Evolutionary conservation across 1,140 invertebrate genomes (phyloP).

Genomic region (Gryon sp.): DNA sequence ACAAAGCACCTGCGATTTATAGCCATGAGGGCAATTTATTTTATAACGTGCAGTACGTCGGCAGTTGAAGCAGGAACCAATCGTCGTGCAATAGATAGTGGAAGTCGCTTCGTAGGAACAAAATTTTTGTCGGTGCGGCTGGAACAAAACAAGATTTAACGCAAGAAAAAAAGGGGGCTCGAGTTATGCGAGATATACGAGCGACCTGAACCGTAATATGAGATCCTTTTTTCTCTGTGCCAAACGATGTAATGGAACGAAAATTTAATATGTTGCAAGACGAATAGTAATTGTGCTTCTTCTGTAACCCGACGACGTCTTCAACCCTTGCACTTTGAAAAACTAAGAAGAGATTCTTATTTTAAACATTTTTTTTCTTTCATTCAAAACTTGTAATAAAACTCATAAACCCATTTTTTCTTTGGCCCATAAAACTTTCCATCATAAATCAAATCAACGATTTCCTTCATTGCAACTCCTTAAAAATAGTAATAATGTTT

Average conservation of each 20-base stretch:
- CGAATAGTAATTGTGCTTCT: conserved; percentile 43
- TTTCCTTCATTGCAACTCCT: conserved; percentile 19
- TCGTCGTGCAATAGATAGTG: conserved; percentile 36
- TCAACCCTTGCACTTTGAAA: conserved; percentile 36
- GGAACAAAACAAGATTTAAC: conserved; percentile 51
- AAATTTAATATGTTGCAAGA: conserved; percentile 55
- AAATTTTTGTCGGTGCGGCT: conserved; percentile 37
- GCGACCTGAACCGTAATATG: conserved; percentile 47
- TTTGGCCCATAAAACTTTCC: conserved; percentile 27
- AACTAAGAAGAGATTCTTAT: conserved; percentile 14
- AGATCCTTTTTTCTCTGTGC: conserved; percentile 37
- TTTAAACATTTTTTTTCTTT: not conserved
- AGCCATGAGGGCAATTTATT: conserved; percentile 49
- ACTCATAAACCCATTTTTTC: conserved; percentile 25
- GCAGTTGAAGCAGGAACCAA: conserved; percentile 46
- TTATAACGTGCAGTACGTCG: conserved; percentile 52
- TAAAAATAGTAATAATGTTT: not conserved
- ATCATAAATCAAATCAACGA: conserved; percentile 54
- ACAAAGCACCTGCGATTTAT: conserved; percentile 60
- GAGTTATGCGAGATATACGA: conserved; percentile 50
- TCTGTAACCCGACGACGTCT: conserved; percentile 22
- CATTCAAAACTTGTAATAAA: conserved; percentile 12
- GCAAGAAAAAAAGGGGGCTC: conserved; percentile 35
- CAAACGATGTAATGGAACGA: conserved; percentile 35
- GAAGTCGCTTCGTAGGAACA: conserved; percentile 19